Evolutionary conservation across 2,113 vertebrate genomes (phyloP).

Genomic region (Heteronetta atricapilla): DNA sequence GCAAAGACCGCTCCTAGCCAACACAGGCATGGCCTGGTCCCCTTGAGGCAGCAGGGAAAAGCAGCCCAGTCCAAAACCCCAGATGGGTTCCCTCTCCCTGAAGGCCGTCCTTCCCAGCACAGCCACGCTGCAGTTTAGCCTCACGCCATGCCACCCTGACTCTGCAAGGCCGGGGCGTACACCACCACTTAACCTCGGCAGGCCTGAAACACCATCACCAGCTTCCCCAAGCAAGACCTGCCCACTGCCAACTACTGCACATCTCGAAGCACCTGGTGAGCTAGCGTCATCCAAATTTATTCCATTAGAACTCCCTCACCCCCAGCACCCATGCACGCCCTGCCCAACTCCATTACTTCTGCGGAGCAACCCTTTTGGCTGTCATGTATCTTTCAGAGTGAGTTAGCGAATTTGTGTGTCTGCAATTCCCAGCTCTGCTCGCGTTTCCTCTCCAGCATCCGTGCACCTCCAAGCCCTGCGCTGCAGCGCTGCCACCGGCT

Average conservation of each 20-base stretch:
- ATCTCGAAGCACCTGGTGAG: neutral
- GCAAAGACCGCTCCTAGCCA: neutral
- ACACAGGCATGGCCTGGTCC: neutral
- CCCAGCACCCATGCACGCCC: neutral
- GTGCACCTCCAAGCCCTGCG: neutral
- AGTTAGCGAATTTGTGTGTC: neutral
- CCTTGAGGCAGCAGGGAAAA: neutral
- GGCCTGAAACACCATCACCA: neutral
- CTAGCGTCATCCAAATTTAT: neutral
- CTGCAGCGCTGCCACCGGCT: conserved; percentile 22
- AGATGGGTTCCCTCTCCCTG: neutral
- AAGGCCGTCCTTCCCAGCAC: neutral
- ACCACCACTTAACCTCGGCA: neutral
- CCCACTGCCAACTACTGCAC: neutral
- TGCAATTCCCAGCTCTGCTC: neutral
- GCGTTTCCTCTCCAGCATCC: neutral
- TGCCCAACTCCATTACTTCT: neutral
- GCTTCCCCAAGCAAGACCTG: neutral
- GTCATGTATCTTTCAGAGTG: conserved; percentile 22
- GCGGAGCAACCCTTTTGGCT: conserved; percentile 17
- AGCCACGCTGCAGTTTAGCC: neutral
- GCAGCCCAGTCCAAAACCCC: neutral
- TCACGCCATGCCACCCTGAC: rapidly evolving
- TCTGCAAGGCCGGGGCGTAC: neutral
- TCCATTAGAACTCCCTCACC: neutral